Evolutionary conservation across 2,797 vertebrate species (phyloP), one percentile per base, ranked within the genome.

Genomic region (Pelodytes ibericus): DNA sequence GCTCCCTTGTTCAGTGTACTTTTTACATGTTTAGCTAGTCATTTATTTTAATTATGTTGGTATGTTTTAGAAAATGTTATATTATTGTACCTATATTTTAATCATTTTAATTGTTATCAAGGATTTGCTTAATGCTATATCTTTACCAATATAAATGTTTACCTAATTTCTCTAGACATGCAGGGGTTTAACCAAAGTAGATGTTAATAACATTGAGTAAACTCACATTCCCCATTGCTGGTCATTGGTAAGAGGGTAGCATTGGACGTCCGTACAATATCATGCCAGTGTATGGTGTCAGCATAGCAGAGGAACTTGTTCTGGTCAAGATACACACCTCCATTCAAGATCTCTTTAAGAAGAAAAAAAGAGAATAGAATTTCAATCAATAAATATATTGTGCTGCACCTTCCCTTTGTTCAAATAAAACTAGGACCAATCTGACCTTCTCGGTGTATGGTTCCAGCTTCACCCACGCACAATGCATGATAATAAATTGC

Each of bases 241-340:
- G 98, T 97, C 5, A 94, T 96, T 0, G 96, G 94, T 3, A 99
- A 95, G 85, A 99, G 92, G 72, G 98, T 94, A 83, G 98, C 91
- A 85, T 99, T 96, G 2, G 96, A 95, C 81, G 94, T 93, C 78
- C 95, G 94, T 82, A 98, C 95, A 31, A 99, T 98, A 81, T 99
- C 97, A 57, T 93, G 95, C 97, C 97, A 99, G 61, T 98, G 96
- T 86, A 99, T 96, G 82, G 96, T 98, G 86, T 99, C 95, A 0
- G 95, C 94, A 1, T 98, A 95, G 86, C 97, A 99, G 25, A 99
- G 92, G 74, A 98, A 98, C 84, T 96, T 96, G 89, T 99, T 99
- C 92, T 97, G 96, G 85, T 96, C 96, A 62, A 99, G 94, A 0
- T 98, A 99, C 30, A 98, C 95, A 0, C 97, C 97, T 15, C 97